Conservation (phyloP, 1,140 invertebrate genomes). For the Delia radicum region DNA sequence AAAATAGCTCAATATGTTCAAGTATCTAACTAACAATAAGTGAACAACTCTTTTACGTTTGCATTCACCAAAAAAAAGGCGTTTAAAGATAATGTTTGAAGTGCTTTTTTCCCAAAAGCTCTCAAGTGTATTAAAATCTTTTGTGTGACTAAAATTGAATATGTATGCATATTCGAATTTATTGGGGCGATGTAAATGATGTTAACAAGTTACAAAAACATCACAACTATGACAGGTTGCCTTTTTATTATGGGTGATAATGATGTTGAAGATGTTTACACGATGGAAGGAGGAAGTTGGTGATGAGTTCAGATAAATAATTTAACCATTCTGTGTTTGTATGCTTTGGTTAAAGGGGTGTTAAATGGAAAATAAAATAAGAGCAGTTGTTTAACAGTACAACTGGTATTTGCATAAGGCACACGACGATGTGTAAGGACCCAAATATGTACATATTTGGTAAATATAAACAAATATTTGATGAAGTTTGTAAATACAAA, state of each 20-base stretch:
- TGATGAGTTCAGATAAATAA: neutral
- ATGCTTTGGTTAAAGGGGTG: neutral
- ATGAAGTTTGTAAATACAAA: neutral
- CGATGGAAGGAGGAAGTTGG: neutral
- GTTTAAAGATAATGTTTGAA: neutral
- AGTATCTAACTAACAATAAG: neutral
- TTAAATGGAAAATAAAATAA: neutral
- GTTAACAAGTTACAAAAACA: neutral
- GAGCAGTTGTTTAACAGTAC: conserved; percentile 1
- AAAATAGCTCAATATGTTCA: conserved; percentile 1
- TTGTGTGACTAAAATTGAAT: neutral
- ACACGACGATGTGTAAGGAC: neutral
- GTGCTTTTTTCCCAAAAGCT: neutral
- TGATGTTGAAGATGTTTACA: neutral
- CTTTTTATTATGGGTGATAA: neutral
- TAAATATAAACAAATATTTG: neutral
- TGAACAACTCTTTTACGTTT: neutral
- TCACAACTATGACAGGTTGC: neutral
- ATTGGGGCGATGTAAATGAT: conserved; percentile 1
- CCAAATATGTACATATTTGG: neutral
- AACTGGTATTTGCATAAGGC: conserved; percentile 4
- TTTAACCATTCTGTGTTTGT: neutral
- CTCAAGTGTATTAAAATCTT: conserved; percentile 4
- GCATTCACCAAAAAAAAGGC: neutral
- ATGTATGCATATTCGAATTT: neutral